Conservation (phyloP, 2,797 vertebrate genomes). For the Danio choprae region DNA sequence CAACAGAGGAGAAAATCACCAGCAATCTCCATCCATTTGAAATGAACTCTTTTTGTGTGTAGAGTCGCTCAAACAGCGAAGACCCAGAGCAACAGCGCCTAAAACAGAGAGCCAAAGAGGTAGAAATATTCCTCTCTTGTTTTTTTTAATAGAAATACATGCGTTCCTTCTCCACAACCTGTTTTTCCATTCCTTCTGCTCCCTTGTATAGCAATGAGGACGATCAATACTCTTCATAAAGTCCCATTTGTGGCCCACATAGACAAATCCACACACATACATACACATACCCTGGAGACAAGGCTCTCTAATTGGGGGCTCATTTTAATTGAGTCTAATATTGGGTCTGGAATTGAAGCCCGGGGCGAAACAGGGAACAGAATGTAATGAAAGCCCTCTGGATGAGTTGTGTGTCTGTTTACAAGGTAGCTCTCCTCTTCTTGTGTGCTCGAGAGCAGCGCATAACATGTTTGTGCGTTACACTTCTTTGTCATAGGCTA, state of each 20-base stretch:
- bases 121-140: constrained; percentile 63
- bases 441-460: constrained; percentile 10
- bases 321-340: constrained; percentile 95
- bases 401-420: constrained; percentile 54
- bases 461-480: constrained; percentile 1
- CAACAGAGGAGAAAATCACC: neutral
- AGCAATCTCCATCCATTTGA: neutral
- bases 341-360: constrained; percentile 87
- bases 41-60: constrained; percentile 49
- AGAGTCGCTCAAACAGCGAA: constrained; percentile 90
- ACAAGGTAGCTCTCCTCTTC: constrained; percentile 42
- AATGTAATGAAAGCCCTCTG: constrained; percentile 87
- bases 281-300: constrained; percentile 82
- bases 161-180: constrained; percentile 56
- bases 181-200: constrained; percentile 88
- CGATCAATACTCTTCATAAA: constrained; percentile 66
- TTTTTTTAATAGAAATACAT: constrained; percentile 27
- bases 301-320: constrained; percentile 89
- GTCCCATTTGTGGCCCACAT: constrained; percentile 51
- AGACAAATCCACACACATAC: constrained; percentile 44
- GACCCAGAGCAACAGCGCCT: constrained; percentile 90
- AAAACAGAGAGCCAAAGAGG: constrained; percentile 96
- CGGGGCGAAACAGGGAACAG: constrained; percentile 83
- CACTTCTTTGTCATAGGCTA: constrained; percentile 19
- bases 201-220: constrained; percentile 77